Base-by-base conservation (phyloP, 2,888 invertebrate species). In the Capitulum mitella region DNA sequence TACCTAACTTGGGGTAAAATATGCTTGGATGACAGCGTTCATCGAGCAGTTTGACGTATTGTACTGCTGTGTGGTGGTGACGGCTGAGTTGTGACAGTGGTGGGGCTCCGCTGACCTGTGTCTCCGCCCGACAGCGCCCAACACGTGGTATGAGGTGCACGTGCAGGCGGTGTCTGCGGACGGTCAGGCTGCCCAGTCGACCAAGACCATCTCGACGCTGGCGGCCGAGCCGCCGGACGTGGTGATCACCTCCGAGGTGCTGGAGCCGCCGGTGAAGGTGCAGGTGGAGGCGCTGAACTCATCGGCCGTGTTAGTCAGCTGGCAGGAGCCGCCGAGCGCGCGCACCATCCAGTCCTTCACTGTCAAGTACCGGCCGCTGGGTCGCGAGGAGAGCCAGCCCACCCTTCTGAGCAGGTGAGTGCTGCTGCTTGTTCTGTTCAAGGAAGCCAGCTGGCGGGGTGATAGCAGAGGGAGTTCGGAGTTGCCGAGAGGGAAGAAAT, bases 291-390 rank as follows among this genome's bases (percentile, higher is more conserved):
- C 88, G 46, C 82, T 86, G 76, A 88, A 88, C 76, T 84, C 89
- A 22, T 87, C 85, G 79, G 86, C 87, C 70, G 87, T 90, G 80
- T 87, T 87, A 81, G 83, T 90, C 78, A 86, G 86, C 0, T 90
- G 90, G 90, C 84, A 43, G 83, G 86, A 77, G 83, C 85, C 34
- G 79, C 77, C 26, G 74, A 80, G 54, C 76, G 81, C 64, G 79
- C 80, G 80, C 82, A 83, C 83, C 80, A 85, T 85, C 77, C 86
- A 85, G 82, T 87, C 85, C 83, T 90, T 87, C 82, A 87, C 87
- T 81, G 84, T 90, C 78, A 89, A 89, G 83, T 89, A 88, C 83
- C 85, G 86, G 77, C 85, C 86, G 74, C 87, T 88, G 34, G 8
- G 37, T 22, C 5, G 37, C 0, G 29, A 37, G 16, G 37, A 1